Evolutionary conservation across 2,113 vertebrate genomes (phyloP).

Genomic region (Larimichthys crocea): DNA sequence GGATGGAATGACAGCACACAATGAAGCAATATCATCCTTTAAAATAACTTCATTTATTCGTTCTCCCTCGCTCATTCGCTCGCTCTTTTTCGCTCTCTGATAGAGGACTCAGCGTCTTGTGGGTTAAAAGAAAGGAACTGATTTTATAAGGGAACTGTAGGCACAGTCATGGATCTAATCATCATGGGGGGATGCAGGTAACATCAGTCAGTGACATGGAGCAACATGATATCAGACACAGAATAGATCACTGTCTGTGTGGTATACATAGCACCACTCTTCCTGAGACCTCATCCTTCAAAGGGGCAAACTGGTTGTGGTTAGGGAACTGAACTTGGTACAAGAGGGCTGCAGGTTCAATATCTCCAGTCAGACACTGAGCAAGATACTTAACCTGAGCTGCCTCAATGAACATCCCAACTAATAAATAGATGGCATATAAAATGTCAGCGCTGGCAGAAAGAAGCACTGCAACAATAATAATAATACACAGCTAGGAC

Average conservation of each 20-base stretch:
- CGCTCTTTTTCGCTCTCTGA: conserved; percentile 9
- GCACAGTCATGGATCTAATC: conserved; percentile 88
- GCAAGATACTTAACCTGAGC: conserved; percentile 84
- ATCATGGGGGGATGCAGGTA: conserved; percentile 74
- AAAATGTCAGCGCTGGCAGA: conserved; percentile 80
- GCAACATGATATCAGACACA: conserved; percentile 82
- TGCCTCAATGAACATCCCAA: conserved; percentile 81
- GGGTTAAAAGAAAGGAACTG: conserved; percentile 77
- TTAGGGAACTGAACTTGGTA: conserved; percentile 86
- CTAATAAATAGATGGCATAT: conserved; percentile 85
- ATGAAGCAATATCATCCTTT: conserved; percentile 68
- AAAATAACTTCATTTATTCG: conserved; percentile 68
- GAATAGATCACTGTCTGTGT: conserved; percentile 83
- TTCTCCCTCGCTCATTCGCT: conserved; percentile 27
- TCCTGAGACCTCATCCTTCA: conserved; percentile 82
- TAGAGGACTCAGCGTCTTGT: conserved; percentile 29
- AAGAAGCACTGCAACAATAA: conserved; percentile 58
- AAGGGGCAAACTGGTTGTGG: conserved; percentile 84
- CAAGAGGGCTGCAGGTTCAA: conserved; percentile 83
- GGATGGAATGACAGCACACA: conserved; percentile 62
- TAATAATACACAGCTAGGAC: conserved; percentile 46
- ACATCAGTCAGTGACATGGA: conserved; percentile 85
- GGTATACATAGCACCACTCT: conserved; percentile 78
- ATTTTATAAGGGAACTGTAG: conserved; percentile 84
- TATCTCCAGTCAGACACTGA: conserved; percentile 83